These are phyloP conservation scores for Stylophora pistillata DNA, from an alignment of 64 coral and sea anemone species.

Conservation along the genomic window DNA sequence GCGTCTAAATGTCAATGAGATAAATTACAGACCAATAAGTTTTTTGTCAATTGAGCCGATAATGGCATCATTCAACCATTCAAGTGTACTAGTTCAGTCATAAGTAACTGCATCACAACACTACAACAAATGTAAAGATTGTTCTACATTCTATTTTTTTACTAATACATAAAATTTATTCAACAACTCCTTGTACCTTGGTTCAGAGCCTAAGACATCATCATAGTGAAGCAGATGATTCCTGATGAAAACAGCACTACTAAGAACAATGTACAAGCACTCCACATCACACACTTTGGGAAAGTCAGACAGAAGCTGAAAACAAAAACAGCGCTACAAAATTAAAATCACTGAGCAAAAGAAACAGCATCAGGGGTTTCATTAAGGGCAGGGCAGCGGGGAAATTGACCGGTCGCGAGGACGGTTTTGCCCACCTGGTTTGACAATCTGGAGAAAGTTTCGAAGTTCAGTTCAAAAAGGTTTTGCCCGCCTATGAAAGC, in stretches of 20 bases:
- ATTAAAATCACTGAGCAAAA: neutral
- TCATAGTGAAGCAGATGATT: conserved; percentile 80
- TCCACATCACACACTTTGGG: conserved; percentile 59
- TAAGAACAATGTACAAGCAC: conserved; percentile 61
- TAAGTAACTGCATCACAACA: no score
- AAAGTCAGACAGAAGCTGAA: conserved; percentile 74
- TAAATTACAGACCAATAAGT: neutral
- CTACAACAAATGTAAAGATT: no score
- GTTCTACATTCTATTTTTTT: no score
- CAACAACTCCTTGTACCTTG: conserved; percentile 48
- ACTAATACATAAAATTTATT: neutral
- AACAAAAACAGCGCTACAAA: neutral
- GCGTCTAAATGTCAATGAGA: conserved; percentile 47
- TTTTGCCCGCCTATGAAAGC: no score
- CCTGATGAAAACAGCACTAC: conserved; percentile 76
- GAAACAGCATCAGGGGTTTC: neutral
- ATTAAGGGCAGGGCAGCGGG: no score
- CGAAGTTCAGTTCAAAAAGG: no score
- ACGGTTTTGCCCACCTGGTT: no score
- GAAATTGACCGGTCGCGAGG: no score
- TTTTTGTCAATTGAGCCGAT: no score
- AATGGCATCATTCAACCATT: no score
- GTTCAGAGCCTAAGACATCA: conserved; percentile 80
- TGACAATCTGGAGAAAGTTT: no score
- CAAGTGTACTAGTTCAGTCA: no score